Evolutionary conservation across 2,888 invertebrate genomes (phyloP), one percentile per base, ranked within the genome.

Genomic region (Spilarctia lutea): DNA sequence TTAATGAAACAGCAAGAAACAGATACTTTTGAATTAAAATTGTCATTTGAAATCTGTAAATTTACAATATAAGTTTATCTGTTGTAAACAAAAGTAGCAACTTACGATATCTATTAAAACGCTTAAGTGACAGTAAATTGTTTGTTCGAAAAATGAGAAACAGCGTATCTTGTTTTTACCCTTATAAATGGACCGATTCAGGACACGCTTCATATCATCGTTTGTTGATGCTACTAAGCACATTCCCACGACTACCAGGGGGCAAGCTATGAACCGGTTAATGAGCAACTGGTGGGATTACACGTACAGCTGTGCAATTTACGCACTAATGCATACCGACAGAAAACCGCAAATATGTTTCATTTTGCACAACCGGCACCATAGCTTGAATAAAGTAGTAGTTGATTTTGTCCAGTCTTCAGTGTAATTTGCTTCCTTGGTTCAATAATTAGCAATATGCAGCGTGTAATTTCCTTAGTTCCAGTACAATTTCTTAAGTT

Each of bases 231-330:
- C 89, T 88, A 83, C 86, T 89, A 87, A 88, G 87, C 78, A 81
- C 74, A 84, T 94, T 95, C 95, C 92, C 95, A 95, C 94, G 94
- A 87, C 39, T 81, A 81, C 82, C 81, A 80, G 86, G 84, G 63
- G 84, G 86, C 86, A 85, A 84, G 81, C 89, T 90, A 90, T 89
- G 88, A 89, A 88, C 83, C 86, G 86, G 87, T 89, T 93, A 93
- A 94, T 93, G 92, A 91, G 90, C 86, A 88, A 85, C 89, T 90
- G 92, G 94, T 93, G 90, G 91, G 90, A 93, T 94, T 93, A 92
- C 91, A 88, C 84, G 79, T 81, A 77, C 82, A 87, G 88, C 90
- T 86, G 87, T 89, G 91, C 90, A 93, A 92, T 93, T 94, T 92
- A 93, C 90, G 92, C 93, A 89, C 92, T 90, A 92, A 91, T 92